A percentile compares a stretch with the other conserved stretches of the same genome.
phyloP scores from a whole-genome alignment of 1,140 invertebrate genomes.

The Cherax quadricarinatus region DNA sequence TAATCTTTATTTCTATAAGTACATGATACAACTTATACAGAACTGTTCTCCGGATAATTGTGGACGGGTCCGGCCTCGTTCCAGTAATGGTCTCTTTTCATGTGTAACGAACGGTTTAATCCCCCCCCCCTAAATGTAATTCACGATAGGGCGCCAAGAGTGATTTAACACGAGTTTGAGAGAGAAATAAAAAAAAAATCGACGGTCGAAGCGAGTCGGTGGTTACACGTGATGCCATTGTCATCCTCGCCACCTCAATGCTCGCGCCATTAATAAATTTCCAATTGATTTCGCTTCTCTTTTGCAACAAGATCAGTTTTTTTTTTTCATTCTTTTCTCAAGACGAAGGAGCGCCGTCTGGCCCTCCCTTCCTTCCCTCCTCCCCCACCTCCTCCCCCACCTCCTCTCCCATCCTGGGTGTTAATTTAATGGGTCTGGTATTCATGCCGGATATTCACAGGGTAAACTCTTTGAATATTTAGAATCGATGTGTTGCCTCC shows the following conservation, averaged over 20 bases:
- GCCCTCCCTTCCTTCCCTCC: neutral
- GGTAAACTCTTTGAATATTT: conserved; percentile 9
- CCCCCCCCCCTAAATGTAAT: neutral
- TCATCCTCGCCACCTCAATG: neutral
- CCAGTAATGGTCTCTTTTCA: neutral
- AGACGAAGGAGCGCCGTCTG: neutral
- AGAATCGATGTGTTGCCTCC: neutral
- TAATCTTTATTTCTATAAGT: too few species aligned
- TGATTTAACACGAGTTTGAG: neutral
- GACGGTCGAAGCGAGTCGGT: neutral
- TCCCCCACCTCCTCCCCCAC: too few species aligned
- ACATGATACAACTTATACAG: too few species aligned
- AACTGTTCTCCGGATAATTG: too few species aligned
- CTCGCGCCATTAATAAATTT: conserved; percentile 14
- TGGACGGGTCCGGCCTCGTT: neutral
- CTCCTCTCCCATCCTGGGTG: too few species aligned
- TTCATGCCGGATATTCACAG: neutral
- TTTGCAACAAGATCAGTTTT: neutral
- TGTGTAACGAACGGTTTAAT: neutral
- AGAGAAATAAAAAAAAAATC: neutral
- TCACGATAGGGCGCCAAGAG: neutral
- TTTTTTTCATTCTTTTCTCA: neutral
- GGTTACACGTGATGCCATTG: neutral
- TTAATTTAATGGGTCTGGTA: neutral
- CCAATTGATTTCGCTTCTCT: neutral